A percentile compares a stretch with the other conserved stretches of the same genome.
phyloP scores from a whole-genome alignment of 2,113 vertebrate genomes.

The Scartelaos histophorus region DNA sequence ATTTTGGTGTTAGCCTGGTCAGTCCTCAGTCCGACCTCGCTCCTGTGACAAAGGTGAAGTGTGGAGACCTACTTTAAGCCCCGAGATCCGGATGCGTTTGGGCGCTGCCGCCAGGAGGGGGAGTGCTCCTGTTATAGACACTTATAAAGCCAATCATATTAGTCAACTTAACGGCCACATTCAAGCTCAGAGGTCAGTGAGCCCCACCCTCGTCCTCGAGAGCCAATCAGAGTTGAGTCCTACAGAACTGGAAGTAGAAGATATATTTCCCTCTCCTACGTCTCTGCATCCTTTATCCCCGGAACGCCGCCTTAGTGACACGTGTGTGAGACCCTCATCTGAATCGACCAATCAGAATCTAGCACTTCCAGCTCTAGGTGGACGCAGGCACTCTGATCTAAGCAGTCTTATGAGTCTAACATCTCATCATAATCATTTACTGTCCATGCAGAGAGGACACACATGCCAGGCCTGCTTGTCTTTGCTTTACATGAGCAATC shows the following conservation, averaged over 20 bases:
- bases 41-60: constrained; percentile 55
- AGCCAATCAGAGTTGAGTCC: constrained; percentile 26
- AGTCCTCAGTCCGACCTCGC: constrained; percentile 56
- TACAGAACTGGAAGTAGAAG: constrained; percentile 24
- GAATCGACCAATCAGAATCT: background rate
- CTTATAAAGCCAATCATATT: constrained; percentile 44
- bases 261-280: constrained; percentile 17
- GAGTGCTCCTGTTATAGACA: constrained; percentile 73
- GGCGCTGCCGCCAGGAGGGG: constrained; percentile 59
- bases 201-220: constrained; percentile 38
- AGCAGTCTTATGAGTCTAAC: constrained; percentile 51
- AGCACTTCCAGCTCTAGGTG: constrained; percentile 11
- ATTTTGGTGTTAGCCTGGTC: constrained; percentile 53
- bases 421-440: constrained; percentile 43
- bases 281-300: constrained; percentile 20
- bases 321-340: constrained; percentile 19
- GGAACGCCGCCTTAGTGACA: constrained; percentile 67
- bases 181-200: constrained; percentile 43
- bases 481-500: constrained; percentile 18
- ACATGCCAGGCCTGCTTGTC: constrained; percentile 51
- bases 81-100: constrained; percentile 42
- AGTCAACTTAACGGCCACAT: constrained; percentile 45
- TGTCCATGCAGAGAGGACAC: constrained; percentile 21
- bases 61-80: constrained; percentile 35
- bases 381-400: constrained; percentile 68